Evolutionary conservation across 1,140 invertebrate genomes (phyloP).

Genomic region (Marisa cornuarietis): DNA sequence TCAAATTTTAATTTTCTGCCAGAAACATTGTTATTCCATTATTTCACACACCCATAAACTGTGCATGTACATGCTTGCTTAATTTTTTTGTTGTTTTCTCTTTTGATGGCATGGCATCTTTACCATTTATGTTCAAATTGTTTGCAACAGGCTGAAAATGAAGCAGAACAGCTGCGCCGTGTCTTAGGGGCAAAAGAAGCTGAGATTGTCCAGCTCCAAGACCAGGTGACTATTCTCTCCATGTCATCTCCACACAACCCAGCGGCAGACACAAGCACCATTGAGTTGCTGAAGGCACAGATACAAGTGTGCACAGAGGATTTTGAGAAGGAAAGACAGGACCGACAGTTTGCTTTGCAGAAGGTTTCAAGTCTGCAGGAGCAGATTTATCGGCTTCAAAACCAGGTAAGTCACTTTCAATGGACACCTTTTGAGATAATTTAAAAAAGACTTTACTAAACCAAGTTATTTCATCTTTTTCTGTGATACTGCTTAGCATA

Average conservation of each 20-base stretch:
- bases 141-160: slow-evolving; percentile 11
- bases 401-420: slow-evolving; percentile 16
- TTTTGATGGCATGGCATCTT: neutral
- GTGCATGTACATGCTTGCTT: too few relatives aligned
- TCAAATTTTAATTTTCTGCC: too few relatives aligned
- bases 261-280: slow-evolving; percentile 36
- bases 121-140: neutral
- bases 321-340: slow-evolving; percentile 57
- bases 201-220: slow-evolving; percentile 3
- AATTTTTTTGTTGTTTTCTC: neutral
- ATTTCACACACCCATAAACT: too few relatives aligned
- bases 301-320: slow-evolving; percentile 63
- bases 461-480: too few relatives aligned
- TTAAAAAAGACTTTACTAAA: too few relatives aligned
- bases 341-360: slow-evolving; percentile 51
- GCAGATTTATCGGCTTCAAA: slow-evolving; percentile 12
- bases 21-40: too few relatives aligned
- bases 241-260: neutral
- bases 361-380: slow-evolving; percentile 22
- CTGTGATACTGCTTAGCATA: too few relatives aligned
- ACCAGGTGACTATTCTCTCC: slow-evolving; percentile 7
- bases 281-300: slow-evolving; percentile 55
- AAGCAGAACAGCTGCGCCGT: slow-evolving; percentile 1
- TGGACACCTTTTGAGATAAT: too few relatives aligned
- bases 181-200: neutral